Base-by-base conservation (phyloP, 2,113 vertebrate species). In the Amia ocellicauda region DNA sequence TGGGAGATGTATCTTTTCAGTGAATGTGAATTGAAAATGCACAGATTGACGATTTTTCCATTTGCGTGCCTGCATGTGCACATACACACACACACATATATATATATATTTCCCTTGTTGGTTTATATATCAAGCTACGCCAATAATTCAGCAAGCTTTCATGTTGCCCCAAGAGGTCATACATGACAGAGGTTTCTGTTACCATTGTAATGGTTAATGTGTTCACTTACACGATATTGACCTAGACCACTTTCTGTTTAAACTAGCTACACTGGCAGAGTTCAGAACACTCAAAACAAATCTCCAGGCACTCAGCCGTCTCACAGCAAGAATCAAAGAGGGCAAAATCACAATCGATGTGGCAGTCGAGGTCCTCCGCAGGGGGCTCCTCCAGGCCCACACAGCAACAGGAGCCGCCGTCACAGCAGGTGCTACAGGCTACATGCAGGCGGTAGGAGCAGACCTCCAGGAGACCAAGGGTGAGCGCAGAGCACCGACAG, bases 261-360 rank as follows among this genome's bases (percentile, higher is more conserved):
- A 61, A 58, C 66, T 80, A 78, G 74, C 71, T 69, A 47, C 65
- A 77, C 65, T 78, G 74, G 41, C 69, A 0, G 41, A 66, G 58
- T 69, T 77, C 71, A 80, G 59, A 74, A 43, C 64, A 70, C 59
- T 73, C 77, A 57, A 71, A 75, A 69, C 72, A 80, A 63, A 77
- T 75, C 77, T 81, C 81, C 68, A 80, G 82, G 70, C 67, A 69
- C 70, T 73, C 63, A 9, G 64, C 65, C 59, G 50, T 67, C 68
- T 76, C 78, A 69, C 76, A 77, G 73, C 47, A 43, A 75, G 79
- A 78, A 79, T 74, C 74, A 70, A 72, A 80, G 78, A 84, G 70
- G 67, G 69, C 64, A 77, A 74, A 74, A 66, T 56, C 19, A 2
- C 75, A 72, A 78, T 85, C 77, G 79, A 83, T 76, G 82, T 60